A percentile compares a stretch with the other conserved stretches of the same genome.
Conservation (phyloP, 2,797 vertebrate genomes). For the Geranospiza caerulescens region DNA sequence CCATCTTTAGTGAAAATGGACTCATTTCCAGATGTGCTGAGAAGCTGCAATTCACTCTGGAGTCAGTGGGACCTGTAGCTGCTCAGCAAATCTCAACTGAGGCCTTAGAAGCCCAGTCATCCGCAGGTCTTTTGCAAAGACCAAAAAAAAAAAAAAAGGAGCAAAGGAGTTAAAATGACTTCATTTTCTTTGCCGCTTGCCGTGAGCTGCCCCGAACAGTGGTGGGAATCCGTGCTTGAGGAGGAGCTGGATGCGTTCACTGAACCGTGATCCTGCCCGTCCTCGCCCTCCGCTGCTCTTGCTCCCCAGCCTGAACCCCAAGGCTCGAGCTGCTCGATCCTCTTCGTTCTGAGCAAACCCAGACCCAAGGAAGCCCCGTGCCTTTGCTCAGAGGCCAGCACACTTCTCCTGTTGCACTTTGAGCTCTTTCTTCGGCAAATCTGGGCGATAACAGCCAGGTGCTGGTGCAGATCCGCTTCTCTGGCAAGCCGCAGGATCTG, state of each 20-base stretch:
- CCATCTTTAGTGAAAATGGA: not conserved
- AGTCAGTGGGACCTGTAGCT: not conserved
- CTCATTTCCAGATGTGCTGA: constrained; percentile 21
- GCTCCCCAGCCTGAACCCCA: not conserved
- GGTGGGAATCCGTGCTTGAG: not conserved
- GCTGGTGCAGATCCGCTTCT: not conserved
- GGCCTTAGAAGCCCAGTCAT: not conserved
- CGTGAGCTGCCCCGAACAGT: not conserved
- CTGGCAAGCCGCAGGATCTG: not conserved
- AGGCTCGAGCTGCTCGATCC: not conserved
- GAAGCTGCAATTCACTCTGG: not conserved
- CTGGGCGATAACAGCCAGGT: not conserved
- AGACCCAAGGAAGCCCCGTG: not conserved
- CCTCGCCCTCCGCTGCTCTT: not conserved
- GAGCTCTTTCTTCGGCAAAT: not conserved
- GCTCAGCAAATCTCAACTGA: not conserved
- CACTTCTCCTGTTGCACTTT: not conserved
- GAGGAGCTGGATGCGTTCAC: not conserved
- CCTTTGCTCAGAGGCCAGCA: not conserved
- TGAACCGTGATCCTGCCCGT: not conserved
- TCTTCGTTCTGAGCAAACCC: not conserved
- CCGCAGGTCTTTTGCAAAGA: not conserved
- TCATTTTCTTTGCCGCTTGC: not conserved
- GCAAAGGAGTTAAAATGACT: constrained; percentile 38
- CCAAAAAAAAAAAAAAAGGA: not conserved